phyloP scores from a whole-genome alignment of 2,113 vertebrate genomes.

The Bothrops jararaca region DNA sequence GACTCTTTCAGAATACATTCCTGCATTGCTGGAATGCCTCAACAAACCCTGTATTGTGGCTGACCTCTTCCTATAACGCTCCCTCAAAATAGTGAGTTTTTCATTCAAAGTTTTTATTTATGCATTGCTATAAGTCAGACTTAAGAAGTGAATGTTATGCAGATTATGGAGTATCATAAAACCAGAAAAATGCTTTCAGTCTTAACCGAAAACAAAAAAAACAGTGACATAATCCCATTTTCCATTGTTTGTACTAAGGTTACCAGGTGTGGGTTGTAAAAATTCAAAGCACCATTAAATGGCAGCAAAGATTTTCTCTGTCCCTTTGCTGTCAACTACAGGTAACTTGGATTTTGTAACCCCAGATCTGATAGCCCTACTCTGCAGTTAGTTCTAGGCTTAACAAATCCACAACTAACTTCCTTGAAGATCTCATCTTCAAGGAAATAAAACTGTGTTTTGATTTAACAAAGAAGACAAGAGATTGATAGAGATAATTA shows the following conservation, averaged over 20 bases:
- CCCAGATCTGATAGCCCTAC: background rate
- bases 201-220: background rate
- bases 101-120: background rate
- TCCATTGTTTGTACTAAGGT: background rate
- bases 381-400: background rate
- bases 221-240: background rate
- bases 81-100: background rate
- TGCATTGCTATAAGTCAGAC: background rate
- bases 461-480: slow-evolving; percentile 18
- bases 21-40: background rate
- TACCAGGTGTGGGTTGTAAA: background rate
- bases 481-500: too few relatives aligned
- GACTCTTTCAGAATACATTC: background rate
- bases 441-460: background rate
- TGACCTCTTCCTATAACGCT: background rate
- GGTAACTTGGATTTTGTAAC: background rate
- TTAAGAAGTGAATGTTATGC: background rate
- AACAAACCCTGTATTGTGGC: background rate
- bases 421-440: background rate
- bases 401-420: background rate
- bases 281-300: background rate
- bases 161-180: background rate
- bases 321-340: background rate
- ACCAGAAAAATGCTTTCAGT: background rate
- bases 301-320: background rate